These are phyloP conservation scores for Amazona vittata DNA, from an alignment of 2,113 vertebrate genomes.

Conservation along the genomic window DNA sequence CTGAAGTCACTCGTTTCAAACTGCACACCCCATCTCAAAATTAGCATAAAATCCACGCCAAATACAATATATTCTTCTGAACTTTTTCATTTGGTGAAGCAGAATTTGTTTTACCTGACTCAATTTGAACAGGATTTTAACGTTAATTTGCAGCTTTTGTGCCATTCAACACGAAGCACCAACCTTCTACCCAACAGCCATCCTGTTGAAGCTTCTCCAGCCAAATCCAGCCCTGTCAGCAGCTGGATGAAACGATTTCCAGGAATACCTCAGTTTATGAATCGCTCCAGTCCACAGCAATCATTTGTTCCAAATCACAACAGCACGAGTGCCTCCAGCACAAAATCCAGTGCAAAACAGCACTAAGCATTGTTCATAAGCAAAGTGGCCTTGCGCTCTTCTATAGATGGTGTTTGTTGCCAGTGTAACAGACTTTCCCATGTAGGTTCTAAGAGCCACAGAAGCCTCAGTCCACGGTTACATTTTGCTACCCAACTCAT, in stretches of 20 bases:
- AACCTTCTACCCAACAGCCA: not conserved
- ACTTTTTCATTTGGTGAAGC: not conserved
- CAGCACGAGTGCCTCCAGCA: not conserved
- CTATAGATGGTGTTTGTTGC: not conserved
- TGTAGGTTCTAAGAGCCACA: not conserved
- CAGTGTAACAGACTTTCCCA: not conserved
- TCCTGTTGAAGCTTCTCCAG: not conserved
- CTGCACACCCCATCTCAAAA: not conserved
- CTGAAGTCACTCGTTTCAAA: not conserved
- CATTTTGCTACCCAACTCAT: not conserved
- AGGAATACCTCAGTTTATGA: not conserved
- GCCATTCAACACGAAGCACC: not conserved
- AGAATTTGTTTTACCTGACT: not conserved
- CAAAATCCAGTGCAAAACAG: not conserved
- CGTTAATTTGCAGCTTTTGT: not conserved
- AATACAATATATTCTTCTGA: not conserved
- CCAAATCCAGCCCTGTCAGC: not conserved
- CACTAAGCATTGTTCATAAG: accelerated
- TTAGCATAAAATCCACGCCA: not conserved
- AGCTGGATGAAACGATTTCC: not conserved
- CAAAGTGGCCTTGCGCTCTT: accelerated
- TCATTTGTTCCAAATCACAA: not conserved
- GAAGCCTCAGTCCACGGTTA: accelerated
- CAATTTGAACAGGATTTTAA: not conserved
- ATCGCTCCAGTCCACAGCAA: not conserved